Conservation (phyloP, 2,888 invertebrate species). For the Shargacucullia verbasci region DNA sequence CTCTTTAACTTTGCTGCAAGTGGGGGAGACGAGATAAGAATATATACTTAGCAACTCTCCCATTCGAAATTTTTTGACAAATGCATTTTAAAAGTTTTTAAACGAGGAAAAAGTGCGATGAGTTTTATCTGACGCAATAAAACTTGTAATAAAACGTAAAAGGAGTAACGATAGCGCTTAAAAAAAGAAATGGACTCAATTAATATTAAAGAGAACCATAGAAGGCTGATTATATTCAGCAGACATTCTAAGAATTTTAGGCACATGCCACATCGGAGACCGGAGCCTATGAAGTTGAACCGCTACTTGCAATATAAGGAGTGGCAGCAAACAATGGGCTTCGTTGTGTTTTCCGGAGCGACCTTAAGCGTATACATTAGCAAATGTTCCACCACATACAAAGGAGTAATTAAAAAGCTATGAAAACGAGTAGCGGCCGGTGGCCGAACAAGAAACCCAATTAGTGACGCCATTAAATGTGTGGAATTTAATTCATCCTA, state of each 20-base stretch:
- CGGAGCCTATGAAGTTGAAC: conserved; percentile 77
- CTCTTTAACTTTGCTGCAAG: conserved; percentile 72
- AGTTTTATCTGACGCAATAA: conserved; percentile 31
- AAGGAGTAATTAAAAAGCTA: conserved; percentile 84
- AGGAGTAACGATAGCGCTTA: conserved; percentile 43
- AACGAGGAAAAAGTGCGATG: conserved; percentile 43
- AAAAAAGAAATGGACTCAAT: conserved; percentile 54
- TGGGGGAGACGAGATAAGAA: conserved; percentile 75
- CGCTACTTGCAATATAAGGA: conserved; percentile 85
- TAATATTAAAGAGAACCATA: conserved; percentile 72
- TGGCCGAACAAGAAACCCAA: conserved; percentile 66
- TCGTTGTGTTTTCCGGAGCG: conserved; percentile 79
- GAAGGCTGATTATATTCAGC: conserved; percentile 77
- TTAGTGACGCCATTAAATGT: conserved; percentile 65
- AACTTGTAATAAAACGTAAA: conserved; percentile 29
- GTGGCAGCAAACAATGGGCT: conserved; percentile 77
- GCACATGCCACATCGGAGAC: conserved; percentile 67
- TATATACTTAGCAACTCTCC: conserved; percentile 69
- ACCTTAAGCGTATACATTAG: conserved; percentile 79
- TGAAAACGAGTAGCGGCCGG: conserved; percentile 66
- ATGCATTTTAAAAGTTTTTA: conserved; percentile 59
- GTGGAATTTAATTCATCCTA: conserved; percentile 47
- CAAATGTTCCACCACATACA: conserved; percentile 80
- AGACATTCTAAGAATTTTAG: conserved; percentile 83
- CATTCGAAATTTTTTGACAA: conserved; percentile 66